These are phyloP conservation scores for Antennarius striatus DNA, from an alignment of 2,113 vertebrate genomes.

Conservation along the genomic window DNA sequence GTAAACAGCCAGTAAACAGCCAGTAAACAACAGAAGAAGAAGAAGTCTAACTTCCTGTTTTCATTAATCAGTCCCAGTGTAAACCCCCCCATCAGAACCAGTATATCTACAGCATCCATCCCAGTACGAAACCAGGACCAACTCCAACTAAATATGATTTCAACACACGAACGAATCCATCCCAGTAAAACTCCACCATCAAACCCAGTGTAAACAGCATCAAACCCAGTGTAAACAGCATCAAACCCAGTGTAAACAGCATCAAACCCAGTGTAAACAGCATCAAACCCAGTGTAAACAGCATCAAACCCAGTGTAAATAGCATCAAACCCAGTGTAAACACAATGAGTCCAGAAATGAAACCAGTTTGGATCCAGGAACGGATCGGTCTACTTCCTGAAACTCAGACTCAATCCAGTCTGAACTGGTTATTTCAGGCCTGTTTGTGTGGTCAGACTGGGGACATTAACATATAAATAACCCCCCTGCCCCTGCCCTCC, in stretches of 20 bases:
- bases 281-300: not conserved
- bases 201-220: not conserved
- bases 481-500: not conserved
- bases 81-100: not conserved
- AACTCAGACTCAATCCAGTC: slow-evolving; percentile 17
- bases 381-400: not conserved
- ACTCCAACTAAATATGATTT: too few species aligned
- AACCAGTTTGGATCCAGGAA: not conserved
- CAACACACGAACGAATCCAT: not conserved
- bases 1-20: not conserved
- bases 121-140: not conserved
- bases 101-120: not conserved
- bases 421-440: slow-evolving; percentile 18
- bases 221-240: not conserved
- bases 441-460: slow-evolving; percentile 19
- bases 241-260: not conserved
- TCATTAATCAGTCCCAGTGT: not conserved
- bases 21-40: not conserved
- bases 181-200: not conserved
- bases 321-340: not conserved
- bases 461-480: slow-evolving; percentile 75
- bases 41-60: not conserved
- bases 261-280: not conserved
- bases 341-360: too few species aligned
- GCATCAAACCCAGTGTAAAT: not conserved